Evolutionary conservation across 2,888 invertebrate genomes (phyloP).

Genomic region (Andrena minutula): DNA sequence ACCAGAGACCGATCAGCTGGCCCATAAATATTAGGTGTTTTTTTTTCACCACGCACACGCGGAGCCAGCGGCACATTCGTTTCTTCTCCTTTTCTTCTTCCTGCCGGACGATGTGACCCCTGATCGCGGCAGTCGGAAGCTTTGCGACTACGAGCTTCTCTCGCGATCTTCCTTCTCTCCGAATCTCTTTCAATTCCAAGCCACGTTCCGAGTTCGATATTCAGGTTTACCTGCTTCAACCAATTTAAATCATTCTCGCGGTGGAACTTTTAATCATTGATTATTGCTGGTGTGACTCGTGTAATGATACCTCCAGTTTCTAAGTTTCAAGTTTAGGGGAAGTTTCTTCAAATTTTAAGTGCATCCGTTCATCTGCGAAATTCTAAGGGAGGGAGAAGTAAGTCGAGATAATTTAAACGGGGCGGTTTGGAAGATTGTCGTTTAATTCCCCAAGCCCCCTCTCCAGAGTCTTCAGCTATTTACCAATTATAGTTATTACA

Average conservation of each 20-base stretch:
- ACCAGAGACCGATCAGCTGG: slow-evolving; percentile 77
- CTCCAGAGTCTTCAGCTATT: slow-evolving; percentile 58
- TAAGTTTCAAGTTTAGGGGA: background rate
- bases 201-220: slow-evolving; percentile 69
- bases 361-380: background rate
- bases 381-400: background rate
- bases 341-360: background rate
- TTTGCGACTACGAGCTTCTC: slow-evolving; percentile 38
- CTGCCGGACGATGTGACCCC: slow-evolving; percentile 54
- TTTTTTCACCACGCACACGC: slow-evolving; percentile 50
- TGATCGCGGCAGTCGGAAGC: slow-evolving; percentile 71
- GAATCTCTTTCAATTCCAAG: slow-evolving; percentile 77
- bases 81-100: slow-evolving; percentile 25
- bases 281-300: too few relatives aligned
- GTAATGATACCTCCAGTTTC: background rate
- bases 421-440: background rate
- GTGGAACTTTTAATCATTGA: background rate
- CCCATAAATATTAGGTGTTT: slow-evolving; percentile 80
- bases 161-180: slow-evolving; percentile 71
- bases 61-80: slow-evolving; percentile 19
- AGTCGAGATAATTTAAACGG: slow-evolving; percentile 1
- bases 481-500: slow-evolving; percentile 77
- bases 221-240: slow-evolving; percentile 16
- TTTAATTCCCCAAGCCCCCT: slow-evolving; percentile 52
- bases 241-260: background rate